Evolutionary conservation across 2,797 vertebrate species (phyloP).

Genomic region (Ptychadena robeensis): DNA sequence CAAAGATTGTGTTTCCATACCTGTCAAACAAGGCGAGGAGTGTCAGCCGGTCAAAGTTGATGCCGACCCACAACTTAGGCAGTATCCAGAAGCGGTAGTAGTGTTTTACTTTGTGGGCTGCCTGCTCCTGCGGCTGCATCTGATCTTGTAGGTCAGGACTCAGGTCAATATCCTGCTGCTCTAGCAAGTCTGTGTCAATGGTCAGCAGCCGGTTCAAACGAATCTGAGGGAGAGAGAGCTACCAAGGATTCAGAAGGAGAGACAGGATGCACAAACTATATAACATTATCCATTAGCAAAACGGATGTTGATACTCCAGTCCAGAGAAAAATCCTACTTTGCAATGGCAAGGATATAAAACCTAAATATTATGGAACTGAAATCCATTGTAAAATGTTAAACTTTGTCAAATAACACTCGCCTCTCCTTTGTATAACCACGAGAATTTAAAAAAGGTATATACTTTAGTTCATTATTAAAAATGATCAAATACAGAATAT

Average conservation of each 20-base stretch:
- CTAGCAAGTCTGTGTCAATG: constrained; percentile 93
- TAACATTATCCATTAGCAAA: background rate
- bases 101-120: constrained; percentile 87
- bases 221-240: constrained; percentile 93
- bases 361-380: too few relatives aligned
- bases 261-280: background rate
- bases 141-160: constrained; percentile 94
- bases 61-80: constrained; percentile 93
- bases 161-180: constrained; percentile 92
- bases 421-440: too few relatives aligned
- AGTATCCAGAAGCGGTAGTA: constrained; percentile 97
- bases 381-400: too few relatives aligned
- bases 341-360: too few relatives aligned
- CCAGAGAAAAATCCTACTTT: too few relatives aligned
- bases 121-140: constrained; percentile 84
- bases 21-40: constrained; percentile 96
- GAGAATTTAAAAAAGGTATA: too few relatives aligned
- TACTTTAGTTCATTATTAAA: too few relatives aligned
- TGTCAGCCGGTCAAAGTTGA: constrained; percentile 97
- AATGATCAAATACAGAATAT: too few relatives aligned
- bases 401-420: too few relatives aligned
- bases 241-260: constrained; percentile 72
- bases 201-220: constrained; percentile 94
- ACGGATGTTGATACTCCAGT: background rate
- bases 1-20: constrained; percentile 70